These are phyloP conservation scores for Theristus sp. DNA, from an alignment of 2,888 invertebrate genomes.

Conservation along the genomic window DNA sequence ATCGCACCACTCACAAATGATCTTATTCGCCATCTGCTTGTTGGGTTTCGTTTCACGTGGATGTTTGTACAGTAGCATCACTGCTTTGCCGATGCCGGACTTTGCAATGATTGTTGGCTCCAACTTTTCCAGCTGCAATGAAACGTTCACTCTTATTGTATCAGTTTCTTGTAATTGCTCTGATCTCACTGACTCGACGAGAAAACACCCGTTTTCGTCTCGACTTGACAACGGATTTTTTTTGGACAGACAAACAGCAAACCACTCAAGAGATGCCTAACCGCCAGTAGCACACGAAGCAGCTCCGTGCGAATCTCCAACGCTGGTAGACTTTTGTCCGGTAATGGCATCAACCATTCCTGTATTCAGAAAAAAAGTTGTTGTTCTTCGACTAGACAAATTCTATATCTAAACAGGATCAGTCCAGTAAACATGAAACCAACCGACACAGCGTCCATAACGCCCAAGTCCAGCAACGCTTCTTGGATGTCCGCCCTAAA, in stretches of 20 bases:
- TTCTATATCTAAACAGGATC: conserved; percentile 16
- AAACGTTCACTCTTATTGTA: background rate
- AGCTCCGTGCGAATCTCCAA: conserved; percentile 73
- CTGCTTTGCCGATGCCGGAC: conserved; percentile 92
- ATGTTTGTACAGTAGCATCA: conserved; percentile 98
- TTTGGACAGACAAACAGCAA: too few species aligned
- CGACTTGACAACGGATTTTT: too few species aligned
- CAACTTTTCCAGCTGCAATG: conserved; percentile 59
- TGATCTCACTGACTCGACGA: too few species aligned
- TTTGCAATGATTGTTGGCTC: conserved; percentile 75
- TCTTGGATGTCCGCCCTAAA: conserved; percentile 57
- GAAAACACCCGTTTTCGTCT: too few species aligned
- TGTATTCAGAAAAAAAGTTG: too few species aligned
- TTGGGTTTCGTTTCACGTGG: conserved; percentile 87
- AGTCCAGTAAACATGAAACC: too few species aligned
- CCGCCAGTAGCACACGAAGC: conserved; percentile 39
- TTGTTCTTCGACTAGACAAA: too few species aligned
- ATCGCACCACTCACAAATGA: conserved; percentile 48
- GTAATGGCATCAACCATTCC: conserved; percentile 98
- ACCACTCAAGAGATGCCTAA: conserved; percentile 11
- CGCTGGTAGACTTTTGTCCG: conserved; percentile 85
- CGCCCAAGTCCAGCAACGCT: conserved; percentile 84
- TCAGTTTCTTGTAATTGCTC: background rate
- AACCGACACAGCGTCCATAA: conserved; percentile 35
- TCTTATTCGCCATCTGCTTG: conserved; percentile 64